Base-by-base conservation (phyloP, 2,888 invertebrate species). In the Yponomeuta cagnagella region DNA sequence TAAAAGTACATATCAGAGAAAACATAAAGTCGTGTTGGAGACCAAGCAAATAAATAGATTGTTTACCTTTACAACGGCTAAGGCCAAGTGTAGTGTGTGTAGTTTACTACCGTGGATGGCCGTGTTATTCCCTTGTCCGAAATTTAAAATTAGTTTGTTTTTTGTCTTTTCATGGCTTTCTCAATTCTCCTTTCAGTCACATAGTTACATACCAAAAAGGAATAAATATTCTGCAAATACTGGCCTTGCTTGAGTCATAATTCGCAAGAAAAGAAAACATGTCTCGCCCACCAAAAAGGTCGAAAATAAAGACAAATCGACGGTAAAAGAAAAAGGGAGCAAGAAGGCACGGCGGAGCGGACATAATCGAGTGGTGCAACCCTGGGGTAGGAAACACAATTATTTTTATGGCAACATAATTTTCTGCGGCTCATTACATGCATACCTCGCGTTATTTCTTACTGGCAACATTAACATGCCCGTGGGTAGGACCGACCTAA, bases 361-460 rank as follows among this genome's bases (percentile, higher is more conserved):
- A 75, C 78, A 78, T 84, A 87, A 85, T 84, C 86, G 82, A 83
- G 80, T 82, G 81, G 82, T 82, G 81, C 79, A 80, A 77, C 80
- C 76, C 79, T 79, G 81, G 82, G 86, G 84, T 82, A 84, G 86
- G 80, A 85, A 90, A 88, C 85, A 85, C 89, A 87, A 90, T 90
- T 91, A 91, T 90, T 91, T 92, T 92, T 91, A 92, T 90, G 85
- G 92, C 90, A 89, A 89, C 91, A 90, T 90, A 90, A 91, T 92
- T 92, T 90, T 89, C 89, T 87, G 83, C 84, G 88, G 89, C 88
- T 92, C 91, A 92, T 92, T 92, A 91, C 89, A 86, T 89, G 88
- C 89, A 87, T 85, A 89, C 88, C 84, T 69, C 70, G 84, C 84
- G 85, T 82, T 88, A 86, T 83, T 82, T 79, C 88, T 70, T 70